Percentiles rank a stretch among this genome's conserved stretches.
phyloP scores from a whole-genome alignment of 1,140 invertebrate species.

The Zaprionus capensis region DNA sequence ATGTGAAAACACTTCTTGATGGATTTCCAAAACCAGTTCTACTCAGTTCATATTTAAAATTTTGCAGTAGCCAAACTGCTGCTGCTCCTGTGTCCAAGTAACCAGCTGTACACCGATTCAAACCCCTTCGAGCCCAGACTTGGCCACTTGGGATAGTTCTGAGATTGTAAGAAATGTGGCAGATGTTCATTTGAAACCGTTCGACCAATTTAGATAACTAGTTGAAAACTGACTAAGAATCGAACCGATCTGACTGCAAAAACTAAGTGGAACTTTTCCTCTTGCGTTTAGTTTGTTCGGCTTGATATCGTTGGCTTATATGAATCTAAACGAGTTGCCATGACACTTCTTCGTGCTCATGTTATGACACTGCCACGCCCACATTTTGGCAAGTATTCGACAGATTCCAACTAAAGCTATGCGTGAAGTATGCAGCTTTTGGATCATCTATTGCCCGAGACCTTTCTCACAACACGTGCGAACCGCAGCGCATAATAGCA shows the following conservation, averaged over 20 bases:
- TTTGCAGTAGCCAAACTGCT: background rate
- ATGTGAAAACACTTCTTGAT: conserved; percentile 7
- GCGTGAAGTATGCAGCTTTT: conserved; percentile 48
- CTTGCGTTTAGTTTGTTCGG: conserved; percentile 8
- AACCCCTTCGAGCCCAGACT: background rate
- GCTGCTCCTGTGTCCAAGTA: background rate
- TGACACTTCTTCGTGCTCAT: conserved; percentile 25
- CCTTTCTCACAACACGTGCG: conserved; percentile 45
- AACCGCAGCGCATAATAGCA: conserved; percentile 34
- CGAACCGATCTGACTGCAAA: background rate
- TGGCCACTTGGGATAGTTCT: background rate
- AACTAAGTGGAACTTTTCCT: background rate
- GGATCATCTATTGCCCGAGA: conserved; percentile 40
- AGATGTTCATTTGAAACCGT: conserved; percentile 28
- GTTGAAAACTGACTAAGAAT: background rate
- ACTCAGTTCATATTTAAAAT: background rate
- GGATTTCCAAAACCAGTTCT: background rate
- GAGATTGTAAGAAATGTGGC: conserved; percentile 17
- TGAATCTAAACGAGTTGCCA: conserved; percentile 33
- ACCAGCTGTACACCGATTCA: background rate
- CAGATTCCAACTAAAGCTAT: conserved; percentile 24
- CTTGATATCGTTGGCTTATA: conserved; percentile 10
- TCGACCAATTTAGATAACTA: conserved; percentile 24
- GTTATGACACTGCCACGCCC: conserved; percentile 50
- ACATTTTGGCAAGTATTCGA: conserved; percentile 42